Base-by-base conservation (phyloP, 2,113 vertebrate species). In the Datnioides undecimradiatus region DNA sequence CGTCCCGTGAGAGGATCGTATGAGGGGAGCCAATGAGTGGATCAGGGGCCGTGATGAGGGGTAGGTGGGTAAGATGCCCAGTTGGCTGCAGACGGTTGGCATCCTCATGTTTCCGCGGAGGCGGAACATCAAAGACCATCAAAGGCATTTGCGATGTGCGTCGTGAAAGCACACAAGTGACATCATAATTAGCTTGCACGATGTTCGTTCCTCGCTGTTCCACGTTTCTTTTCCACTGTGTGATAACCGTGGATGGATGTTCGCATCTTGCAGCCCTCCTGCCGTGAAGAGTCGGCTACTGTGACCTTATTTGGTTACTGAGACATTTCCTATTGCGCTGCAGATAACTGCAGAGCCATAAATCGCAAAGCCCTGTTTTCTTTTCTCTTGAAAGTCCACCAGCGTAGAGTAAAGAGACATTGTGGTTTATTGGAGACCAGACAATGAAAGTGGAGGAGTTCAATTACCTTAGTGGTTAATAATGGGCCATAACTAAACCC, bases 41-140 rank as follows among this genome's bases (percentile, higher is more conserved):
- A 78, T 51, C 38, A 60, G 55, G 76, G 68, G 63, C 62, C 57
- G 34, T 43, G 41, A 19, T 66, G 54, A 82, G 46, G 58, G 79
- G 71, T 31, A 46, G 62, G 29, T 52, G 79, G 64, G 58, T 73
- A 63, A 75, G 82, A 71, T 82, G 82, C 82, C 82, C 62, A 79
- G 55, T 87, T 85, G 77, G 80, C 87, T 69, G 41, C 49, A 72
- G 74, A 76, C 9, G 48, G 45, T 64, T 88, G 83, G 82, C 84
- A 81, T 84, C 82, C 17, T 90, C 78, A 55, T 79, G 82, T 90
- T 84, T 79, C 89, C 67, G 51, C 66, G 71, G 68, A 69, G 84
- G 73, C 70, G 55, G 27, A 84, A 89, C 78, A 86, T 91, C 82
- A 91, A 87, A 91, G 84, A 64, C 75, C 57, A 58, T 80, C 52